Evolutionary conservation across 1,140 invertebrate genomes (phyloP).

Genomic region (Sinonovacula constricta): DNA sequence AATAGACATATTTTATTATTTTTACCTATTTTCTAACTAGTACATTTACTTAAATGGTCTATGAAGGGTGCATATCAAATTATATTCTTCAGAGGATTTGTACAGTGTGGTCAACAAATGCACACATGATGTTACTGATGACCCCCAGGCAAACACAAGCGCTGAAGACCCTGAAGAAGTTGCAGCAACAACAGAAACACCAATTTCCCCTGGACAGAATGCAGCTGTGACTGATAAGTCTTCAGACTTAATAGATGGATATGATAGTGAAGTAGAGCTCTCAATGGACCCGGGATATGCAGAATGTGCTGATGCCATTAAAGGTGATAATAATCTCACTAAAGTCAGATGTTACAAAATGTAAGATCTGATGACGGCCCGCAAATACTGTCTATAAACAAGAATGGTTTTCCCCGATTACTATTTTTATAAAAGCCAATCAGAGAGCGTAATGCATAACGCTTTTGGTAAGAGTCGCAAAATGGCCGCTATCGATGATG

Average conservation of each 20-base stretch:
- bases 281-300: constrained; percentile 46
- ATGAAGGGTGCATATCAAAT: too few relatives aligned
- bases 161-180: not conserved
- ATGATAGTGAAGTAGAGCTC: constrained; percentile 44
- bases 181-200: not conserved
- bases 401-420: too few relatives aligned
- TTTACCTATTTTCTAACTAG: not conserved
- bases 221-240: not conserved
- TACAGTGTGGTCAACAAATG: constrained; percentile 22
- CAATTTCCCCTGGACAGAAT: not conserved
- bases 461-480: too few relatives aligned
- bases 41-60: too few relatives aligned
- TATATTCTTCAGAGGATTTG: constrained; percentile 12
- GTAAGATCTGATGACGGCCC: too few relatives aligned
- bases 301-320: constrained; percentile 49
- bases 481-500: too few relatives aligned
- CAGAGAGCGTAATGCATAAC: too few relatives aligned
- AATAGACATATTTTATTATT: not conserved
- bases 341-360: too few relatives aligned
- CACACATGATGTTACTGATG: not conserved
- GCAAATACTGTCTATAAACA: too few relatives aligned
- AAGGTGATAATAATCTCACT: too few relatives aligned
- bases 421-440: too few relatives aligned
- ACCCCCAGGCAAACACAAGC: not conserved
- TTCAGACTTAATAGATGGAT: not conserved